Percentiles rank a stretch among this genome's conserved stretches.
phyloP scores from a whole-genome alignment of 2,888 invertebrate species.

The Parnassius apollo region DNA sequence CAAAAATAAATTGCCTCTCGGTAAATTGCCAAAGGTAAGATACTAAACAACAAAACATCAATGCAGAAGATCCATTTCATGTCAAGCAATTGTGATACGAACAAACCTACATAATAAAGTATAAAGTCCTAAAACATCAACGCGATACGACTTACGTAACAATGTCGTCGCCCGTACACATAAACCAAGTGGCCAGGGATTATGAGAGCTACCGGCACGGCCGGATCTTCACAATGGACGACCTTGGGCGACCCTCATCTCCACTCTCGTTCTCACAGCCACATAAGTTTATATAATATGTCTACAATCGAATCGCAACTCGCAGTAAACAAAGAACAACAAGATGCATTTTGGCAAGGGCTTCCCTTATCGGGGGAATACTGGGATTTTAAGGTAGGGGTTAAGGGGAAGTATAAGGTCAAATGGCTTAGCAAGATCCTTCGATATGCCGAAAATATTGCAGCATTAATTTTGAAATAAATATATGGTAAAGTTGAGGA shows the following conservation, averaged over 20 bases:
- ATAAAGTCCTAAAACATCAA: slow-evolving; percentile 1
- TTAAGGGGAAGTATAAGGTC: no score
- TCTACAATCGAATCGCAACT: slow-evolving; percentile 3
- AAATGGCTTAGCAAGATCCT: no score
- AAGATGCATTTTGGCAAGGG: slow-evolving; percentile 10
- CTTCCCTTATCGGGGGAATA: neutral
- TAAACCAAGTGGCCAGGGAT: slow-evolving; percentile 24
- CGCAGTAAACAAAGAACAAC: neutral
- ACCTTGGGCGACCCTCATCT: slow-evolving; percentile 71
- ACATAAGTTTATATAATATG: neutral
- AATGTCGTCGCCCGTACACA: slow-evolving; percentile 1
- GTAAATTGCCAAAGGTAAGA: slow-evolving; percentile 1
- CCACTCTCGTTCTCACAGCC: neutral
- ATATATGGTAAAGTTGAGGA: no score
- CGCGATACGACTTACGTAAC: slow-evolving; percentile 17
- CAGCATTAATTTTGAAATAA: no score
- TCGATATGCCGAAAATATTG: no score
- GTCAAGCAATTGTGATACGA: slow-evolving; percentile 5
- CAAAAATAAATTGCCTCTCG: neutral
- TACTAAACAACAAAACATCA: slow-evolving; percentile 2
- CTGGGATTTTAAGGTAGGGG: slow-evolving; percentile 15
- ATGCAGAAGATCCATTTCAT: neutral
- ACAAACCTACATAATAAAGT: neutral
- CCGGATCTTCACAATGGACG: slow-evolving; percentile 65
- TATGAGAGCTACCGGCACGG: slow-evolving; percentile 26